Evolutionary conservation across 30 jellyfish, hydroid and myxozoan species (phyloP), one percentile per base, ranked within the genome.

Genomic region (Pseudorhiza aurosa): DNA sequence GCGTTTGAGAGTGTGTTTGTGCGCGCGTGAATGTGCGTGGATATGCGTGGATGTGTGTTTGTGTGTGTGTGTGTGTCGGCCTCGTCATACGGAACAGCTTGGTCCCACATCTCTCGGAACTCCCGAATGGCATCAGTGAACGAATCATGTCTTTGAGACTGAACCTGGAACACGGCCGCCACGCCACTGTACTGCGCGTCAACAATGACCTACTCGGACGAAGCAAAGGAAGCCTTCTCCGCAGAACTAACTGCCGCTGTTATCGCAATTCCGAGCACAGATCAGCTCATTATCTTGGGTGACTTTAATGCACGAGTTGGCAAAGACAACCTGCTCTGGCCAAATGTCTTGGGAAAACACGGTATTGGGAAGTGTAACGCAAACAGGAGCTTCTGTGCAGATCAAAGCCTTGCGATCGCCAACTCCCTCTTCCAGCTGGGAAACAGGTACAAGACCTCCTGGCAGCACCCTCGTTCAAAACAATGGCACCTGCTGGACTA

Each of bases 291-390:
- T 68, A 26, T 81, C 22, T 81, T 81, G 7, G 93, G 87, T 25
- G 87, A 81, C 93, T 81, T 81, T 87, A 65, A 81, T 33, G 93
- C 88, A 6, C 65, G 93, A 1, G 62, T 65, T 37, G 93, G 88
- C 68, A 19, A 25, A 18, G 87, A 81, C 69, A 18, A 62, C 33
- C 18, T 4, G 24, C 22, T 53, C 27, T 78, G 90, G 90, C 22
- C 8, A 27, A 64, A 77, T 4, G 72, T 43, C 36, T 14, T 50
- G 17, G 87, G 82, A 27, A 14, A 59, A 14, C 75, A 65, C 59
- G 93, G 93, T 15, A 40, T 81, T 22, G 88, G 93, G 63, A 65
- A 44, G 24, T 45, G 45, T 51, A 81, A 81, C 67, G 27, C 58
- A 47, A 81, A 81, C 33, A 88, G 88, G 44, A 33, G 37, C 46